Percentiles rank a stretch among this genome's conserved stretches.
These are phyloP conservation scores for Aphis craccivora DNA, from an alignment of 1,140 invertebrate genomes.

Conservation along the genomic window DNA sequence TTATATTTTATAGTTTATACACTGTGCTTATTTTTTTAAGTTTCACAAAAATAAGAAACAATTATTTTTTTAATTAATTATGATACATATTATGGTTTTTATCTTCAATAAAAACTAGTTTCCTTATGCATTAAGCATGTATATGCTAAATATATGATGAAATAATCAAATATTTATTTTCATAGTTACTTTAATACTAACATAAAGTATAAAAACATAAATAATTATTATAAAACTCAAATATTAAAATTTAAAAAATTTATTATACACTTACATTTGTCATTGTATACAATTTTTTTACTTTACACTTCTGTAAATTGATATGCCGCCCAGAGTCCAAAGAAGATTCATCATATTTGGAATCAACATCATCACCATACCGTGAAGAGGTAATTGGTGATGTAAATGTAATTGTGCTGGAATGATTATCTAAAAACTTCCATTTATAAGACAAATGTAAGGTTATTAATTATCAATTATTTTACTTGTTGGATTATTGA, in stretches of 20 bases:
- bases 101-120: background rate
- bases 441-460: background rate
- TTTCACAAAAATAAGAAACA: no score
- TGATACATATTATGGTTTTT: no score
- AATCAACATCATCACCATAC: conserved; percentile 48
- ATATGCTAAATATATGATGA: no score
- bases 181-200: background rate
- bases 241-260: background rate
- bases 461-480: background rate
- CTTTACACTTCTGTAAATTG: conserved; percentile 40
- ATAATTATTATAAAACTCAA: background rate
- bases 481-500: conserved; percentile 44
- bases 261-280: conserved; percentile 9
- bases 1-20: no score
- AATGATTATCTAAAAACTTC: conserved; percentile 44
- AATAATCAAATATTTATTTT: background rate
- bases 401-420: conserved; percentile 52
- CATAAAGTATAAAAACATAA: background rate
- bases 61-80: background rate
- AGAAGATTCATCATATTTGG: conserved; percentile 48
- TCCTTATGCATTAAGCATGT: background rate
- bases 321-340: conserved; percentile 37
- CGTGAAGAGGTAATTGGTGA: conserved; percentile 49
- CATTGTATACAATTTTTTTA: background rate
- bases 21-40: no score